These are phyloP conservation scores for Glaucopsyche alexis DNA, from an alignment of 2,888 invertebrate species.

Conservation along the genomic window DNA sequence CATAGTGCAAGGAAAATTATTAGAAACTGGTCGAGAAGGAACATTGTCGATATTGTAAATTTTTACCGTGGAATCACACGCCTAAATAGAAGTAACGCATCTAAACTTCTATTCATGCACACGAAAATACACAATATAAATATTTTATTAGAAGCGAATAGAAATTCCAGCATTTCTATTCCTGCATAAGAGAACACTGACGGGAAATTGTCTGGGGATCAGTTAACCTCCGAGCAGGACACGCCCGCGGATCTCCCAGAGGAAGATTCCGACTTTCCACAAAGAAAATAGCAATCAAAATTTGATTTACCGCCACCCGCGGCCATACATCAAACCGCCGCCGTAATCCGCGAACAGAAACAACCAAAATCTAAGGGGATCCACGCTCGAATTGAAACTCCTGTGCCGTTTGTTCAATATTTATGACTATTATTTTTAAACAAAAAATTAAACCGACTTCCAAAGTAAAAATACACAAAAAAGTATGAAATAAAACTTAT, in stretches of 20 bases:
- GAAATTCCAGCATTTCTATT: constrained; percentile 11
- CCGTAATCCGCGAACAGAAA: constrained; percentile 73
- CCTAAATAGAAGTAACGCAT: not conserved
- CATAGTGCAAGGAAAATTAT: too few species aligned
- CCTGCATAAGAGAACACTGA: constrained; percentile 54
- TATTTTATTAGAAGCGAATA: not conserved
- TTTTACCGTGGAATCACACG: too few species aligned
- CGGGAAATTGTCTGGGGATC: constrained; percentile 64
- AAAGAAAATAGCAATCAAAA: constrained; percentile 80
- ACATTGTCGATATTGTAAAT: too few species aligned
- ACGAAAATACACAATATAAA: not conserved
- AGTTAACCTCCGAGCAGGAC: constrained; percentile 71
- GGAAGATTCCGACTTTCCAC: constrained; percentile 72
- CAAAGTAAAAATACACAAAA: too few species aligned
- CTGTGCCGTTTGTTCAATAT: constrained; percentile 69
- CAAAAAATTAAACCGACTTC: too few species aligned
- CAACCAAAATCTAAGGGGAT: constrained; percentile 74
- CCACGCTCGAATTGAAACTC: constrained; percentile 73
- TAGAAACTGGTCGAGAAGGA: too few species aligned
- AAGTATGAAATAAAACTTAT: too few species aligned
- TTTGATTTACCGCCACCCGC: constrained; percentile 79
- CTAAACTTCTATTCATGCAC: not conserved
- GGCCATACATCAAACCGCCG: constrained; percentile 73
- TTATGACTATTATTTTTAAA: too few species aligned
- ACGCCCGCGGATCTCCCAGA: constrained; percentile 52